A percentile compares a stretch with the other conserved stretches of the same genome.
phyloP scores from a whole-genome alignment of 1,140 invertebrate species.

The Oscheius sp. region DNA sequence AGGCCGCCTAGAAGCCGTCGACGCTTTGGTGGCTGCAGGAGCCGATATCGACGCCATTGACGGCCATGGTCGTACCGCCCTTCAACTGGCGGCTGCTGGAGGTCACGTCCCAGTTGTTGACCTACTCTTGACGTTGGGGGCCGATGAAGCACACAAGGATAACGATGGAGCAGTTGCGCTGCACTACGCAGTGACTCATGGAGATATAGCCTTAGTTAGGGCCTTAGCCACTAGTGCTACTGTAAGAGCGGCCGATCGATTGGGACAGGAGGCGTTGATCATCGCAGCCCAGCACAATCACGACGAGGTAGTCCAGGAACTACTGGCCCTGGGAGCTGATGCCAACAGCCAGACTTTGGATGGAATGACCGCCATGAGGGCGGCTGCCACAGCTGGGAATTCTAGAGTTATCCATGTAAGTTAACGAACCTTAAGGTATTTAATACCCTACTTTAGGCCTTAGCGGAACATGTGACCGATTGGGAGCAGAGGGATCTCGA shows the following conservation, averaged over 20 bases:
- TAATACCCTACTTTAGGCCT: not conserved
- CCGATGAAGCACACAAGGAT: conserved; percentile 43
- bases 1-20: conserved; percentile 32
- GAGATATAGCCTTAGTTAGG: conserved; percentile 9
- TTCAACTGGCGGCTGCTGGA: conserved; percentile 31
- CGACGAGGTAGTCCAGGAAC: conserved; percentile 34
- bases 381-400: conserved; percentile 32
- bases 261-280: conserved; percentile 34
- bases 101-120: conserved; percentile 39
- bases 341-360: conserved; percentile 30
- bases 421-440: not conserved
- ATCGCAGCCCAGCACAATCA: conserved; percentile 36
- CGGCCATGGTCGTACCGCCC: conserved; percentile 28
- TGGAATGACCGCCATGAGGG: conserved; percentile 30
- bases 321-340: conserved; percentile 23
- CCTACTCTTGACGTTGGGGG: conserved; percentile 38
- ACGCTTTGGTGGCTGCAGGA: conserved; percentile 20
- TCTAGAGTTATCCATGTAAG: conserved; percentile 24
- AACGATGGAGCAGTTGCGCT: conserved; percentile 43
- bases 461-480: conserved; percentile 16
- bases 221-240: conserved; percentile 33
- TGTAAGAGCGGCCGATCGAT: conserved; percentile 28
- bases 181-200: conserved; percentile 38
- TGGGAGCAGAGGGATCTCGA: conserved; percentile 30
- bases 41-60: conserved; percentile 40